Evolutionary conservation across 2,797 vertebrate genomes (phyloP).

Genomic region (Pelobates cultripes): DNA sequence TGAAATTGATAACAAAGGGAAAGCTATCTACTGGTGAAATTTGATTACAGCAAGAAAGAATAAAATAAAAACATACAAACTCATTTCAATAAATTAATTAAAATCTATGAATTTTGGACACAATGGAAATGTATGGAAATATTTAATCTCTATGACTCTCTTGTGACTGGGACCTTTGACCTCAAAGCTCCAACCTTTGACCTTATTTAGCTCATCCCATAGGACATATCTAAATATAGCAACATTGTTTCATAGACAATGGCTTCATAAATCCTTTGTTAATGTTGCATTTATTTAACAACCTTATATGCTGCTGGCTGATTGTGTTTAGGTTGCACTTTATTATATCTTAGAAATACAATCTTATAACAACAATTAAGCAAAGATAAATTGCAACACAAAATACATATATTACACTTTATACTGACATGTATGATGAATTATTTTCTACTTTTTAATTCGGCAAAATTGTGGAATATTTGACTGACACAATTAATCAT

Average conservation of each 20-base stretch:
- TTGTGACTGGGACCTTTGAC: conserved; percentile 64
- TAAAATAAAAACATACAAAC: conserved; percentile 6
- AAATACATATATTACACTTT: too few species aligned
- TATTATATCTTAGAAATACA: conserved; percentile 20
- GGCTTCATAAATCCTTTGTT: conserved; percentile 38
- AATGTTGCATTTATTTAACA: conserved; percentile 13
- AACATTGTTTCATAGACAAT: conserved; percentile 58
- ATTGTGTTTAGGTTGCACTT: conserved; percentile 4
- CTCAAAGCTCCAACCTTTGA: conserved; percentile 67
- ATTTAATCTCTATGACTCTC: conserved; percentile 70
- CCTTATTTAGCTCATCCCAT: conserved; percentile 59
- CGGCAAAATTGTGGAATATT: too few species aligned
- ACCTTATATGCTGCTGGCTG: conserved; percentile 19
- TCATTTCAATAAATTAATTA: conserved; percentile 47
- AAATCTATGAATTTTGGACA: conserved; percentile 35
- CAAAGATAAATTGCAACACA: neutral
- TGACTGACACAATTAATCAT: too few species aligned
- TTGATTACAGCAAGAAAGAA: conserved; percentile 15
- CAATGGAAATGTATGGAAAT: conserved; percentile 62
- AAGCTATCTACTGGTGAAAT: neutral
- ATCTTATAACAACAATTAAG: conserved; percentile 28
- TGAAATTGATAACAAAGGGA: conserved; percentile 7
- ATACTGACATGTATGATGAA: too few species aligned
- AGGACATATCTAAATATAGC: conserved; percentile 33
- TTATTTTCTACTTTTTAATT: too few species aligned